These are phyloP conservation scores for Porites rus DNA, from an alignment of 92 coral and sea anemone genomes.

Conservation along the genomic window DNA sequence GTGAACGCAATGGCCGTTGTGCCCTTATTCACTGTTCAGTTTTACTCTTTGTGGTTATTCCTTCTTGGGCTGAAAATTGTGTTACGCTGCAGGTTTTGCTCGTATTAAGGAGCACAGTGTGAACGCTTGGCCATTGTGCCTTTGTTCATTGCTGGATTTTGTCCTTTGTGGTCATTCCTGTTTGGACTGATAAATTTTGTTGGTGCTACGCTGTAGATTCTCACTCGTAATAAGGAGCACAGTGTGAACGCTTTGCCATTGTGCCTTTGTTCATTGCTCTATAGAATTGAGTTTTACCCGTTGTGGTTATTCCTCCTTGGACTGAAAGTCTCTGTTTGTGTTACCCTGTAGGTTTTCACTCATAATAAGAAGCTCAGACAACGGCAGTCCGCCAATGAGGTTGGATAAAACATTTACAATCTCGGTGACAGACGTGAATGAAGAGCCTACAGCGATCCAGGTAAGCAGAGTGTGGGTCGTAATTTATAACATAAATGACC, in stretches of 20 bases:
- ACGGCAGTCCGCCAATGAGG: constrained; percentile 85
- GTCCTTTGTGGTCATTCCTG: not conserved
- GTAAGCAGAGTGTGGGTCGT: constrained; percentile 30
- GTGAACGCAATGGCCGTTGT: too few species aligned
- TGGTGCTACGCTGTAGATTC: constrained; percentile 46
- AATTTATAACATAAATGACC: not conserved
- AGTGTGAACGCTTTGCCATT: constrained; percentile 7
- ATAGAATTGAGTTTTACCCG: not conserved
- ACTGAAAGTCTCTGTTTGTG: too few species aligned
- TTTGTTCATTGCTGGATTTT: too few species aligned
- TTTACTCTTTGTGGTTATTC: not conserved
- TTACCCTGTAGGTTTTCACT: constrained; percentile 65
- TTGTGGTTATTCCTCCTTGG: not conserved
- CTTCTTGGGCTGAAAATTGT: not conserved
- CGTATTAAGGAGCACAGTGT: constrained; percentile 85
- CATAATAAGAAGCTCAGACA: constrained; percentile 90
- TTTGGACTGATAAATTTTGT: not conserved
- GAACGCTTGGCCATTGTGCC: too few species aligned
- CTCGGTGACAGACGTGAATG: constrained; percentile 82
- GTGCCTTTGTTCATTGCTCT: not conserved
- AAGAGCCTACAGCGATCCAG: constrained; percentile 88
- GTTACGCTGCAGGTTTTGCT: constrained; percentile 61
- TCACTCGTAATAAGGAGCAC: constrained; percentile 85
- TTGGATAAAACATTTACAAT: constrained; percentile 80
- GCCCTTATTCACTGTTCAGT: too few species aligned